These are phyloP conservation scores for Bombus superbus DNA, from an alignment of 1,140 invertebrate genomes.

Conservation along the genomic window DNA sequence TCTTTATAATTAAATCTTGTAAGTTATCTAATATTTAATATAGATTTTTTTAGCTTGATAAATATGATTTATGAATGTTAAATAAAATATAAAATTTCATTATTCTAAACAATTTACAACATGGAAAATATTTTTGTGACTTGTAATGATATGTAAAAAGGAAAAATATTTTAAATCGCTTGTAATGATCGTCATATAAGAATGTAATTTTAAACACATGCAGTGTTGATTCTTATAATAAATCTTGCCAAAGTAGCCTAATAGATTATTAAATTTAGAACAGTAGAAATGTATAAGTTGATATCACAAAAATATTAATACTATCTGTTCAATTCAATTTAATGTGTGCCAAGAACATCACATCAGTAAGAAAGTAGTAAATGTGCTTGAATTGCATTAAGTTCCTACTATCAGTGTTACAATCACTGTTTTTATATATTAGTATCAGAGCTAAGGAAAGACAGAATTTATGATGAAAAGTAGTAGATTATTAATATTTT, in stretches of 20 bases:
- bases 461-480: conserved; percentile 9
- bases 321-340: conserved; percentile 27
- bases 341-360: conserved; percentile 31
- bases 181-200: not conserved
- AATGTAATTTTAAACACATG: not conserved
- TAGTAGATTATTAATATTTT: conserved; percentile 22
- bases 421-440: conserved; percentile 28
- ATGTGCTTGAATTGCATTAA: conserved; percentile 47
- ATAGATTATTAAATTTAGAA: conserved; percentile 11
- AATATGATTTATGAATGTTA: conserved; percentile 5
- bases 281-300: not conserved
- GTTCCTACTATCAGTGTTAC: conserved; percentile 45
- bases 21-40: not conserved
- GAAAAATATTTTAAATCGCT: conserved; percentile 1
- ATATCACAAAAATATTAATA: not conserved
- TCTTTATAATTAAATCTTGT: not conserved
- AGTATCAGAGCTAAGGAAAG: conserved; percentile 31
- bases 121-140: conserved; percentile 35
- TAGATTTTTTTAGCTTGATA: not conserved
- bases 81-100: conserved; percentile 10
- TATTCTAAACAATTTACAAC: not conserved
- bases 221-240: conserved; percentile 21
- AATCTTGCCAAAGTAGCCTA: conserved; percentile 52
- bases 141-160: conserved; percentile 11
- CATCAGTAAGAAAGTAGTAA: conserved; percentile 18